Percentiles rank a stretch among this genome's conserved stretches.
These are phyloP conservation scores for Chunga burmeisteri DNA, from an alignment of 2,113 vertebrate species.

Conservation along the genomic window DNA sequence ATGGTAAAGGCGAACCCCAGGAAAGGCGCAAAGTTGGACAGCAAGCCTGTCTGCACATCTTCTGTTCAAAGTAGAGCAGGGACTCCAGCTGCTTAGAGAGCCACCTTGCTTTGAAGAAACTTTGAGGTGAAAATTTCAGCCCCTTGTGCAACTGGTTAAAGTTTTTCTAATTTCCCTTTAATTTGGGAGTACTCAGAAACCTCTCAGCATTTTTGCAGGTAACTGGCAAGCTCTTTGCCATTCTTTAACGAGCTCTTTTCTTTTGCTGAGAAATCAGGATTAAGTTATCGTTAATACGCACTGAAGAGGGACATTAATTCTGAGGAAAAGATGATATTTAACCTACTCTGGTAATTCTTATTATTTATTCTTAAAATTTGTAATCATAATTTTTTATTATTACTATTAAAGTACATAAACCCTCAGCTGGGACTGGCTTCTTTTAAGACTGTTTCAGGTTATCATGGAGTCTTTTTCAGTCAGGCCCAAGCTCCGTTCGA, in stretches of 20 bases:
- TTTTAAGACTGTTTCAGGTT: neutral
- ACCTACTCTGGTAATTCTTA: neutral
- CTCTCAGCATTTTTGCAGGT: neutral
- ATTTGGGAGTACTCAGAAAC: neutral
- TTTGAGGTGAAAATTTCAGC: slow-evolving; percentile 35
- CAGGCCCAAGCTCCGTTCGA: neutral
- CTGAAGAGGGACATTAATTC: neutral
- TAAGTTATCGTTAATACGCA: neutral
- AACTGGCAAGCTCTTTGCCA: neutral
- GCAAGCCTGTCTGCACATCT: neutral
- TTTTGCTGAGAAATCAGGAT: neutral
- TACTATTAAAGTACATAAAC: neutral
- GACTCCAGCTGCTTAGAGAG: neutral
- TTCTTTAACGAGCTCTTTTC: neutral
- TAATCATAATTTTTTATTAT: too few relatives aligned
- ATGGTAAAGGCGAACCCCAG: neutral
- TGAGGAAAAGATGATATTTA: neutral
- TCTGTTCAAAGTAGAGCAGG: neutral
- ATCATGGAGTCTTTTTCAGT: neutral
- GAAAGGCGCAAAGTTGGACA: neutral
- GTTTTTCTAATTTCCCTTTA: slow-evolving; percentile 25
- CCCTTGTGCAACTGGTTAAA: neutral
- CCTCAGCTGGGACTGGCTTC: neutral
- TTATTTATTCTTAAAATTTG: too few relatives aligned
- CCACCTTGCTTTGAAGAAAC: slow-evolving; percentile 19